phyloP scores from a whole-genome alignment of 2,888 invertebrate species.

The Blera fallax region DNA sequence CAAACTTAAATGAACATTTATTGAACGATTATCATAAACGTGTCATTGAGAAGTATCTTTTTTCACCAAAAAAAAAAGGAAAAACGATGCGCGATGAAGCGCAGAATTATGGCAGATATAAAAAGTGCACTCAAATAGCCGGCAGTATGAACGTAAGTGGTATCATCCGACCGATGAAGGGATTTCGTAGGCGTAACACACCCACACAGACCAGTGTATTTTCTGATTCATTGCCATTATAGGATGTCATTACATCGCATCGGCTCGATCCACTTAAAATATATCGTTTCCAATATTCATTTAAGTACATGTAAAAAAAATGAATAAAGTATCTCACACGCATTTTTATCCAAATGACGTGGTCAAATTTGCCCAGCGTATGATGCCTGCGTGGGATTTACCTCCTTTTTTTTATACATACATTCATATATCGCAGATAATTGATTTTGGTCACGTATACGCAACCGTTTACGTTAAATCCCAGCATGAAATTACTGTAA shows the following conservation, averaged over 20 bases:
- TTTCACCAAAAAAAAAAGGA: not conserved
- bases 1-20: constrained; percentile 29
- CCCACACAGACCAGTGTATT: not conserved
- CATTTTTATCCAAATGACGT: constrained; percentile 5
- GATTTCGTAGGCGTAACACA: not conserved
- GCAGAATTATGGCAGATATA: constrained; percentile 1
- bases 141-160: not conserved
- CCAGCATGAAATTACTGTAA: not conserved
- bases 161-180: constrained; percentile 12
- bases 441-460: constrained; percentile 32
- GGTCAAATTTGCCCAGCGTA: not conserved
- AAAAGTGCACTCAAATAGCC: not conserved
- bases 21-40: constrained; percentile 47
- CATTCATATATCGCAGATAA: not conserved
- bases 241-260: constrained; percentile 5
- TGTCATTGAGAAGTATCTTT: constrained; percentile 36
- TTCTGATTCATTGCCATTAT: constrained; percentile 19
- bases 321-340: not conserved
- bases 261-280: constrained; percentile 9
- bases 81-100: not conserved
- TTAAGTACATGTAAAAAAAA: constrained; percentile 3
- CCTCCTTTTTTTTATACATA: not conserved
- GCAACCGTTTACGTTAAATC: not conserved
- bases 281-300: constrained; percentile 38
- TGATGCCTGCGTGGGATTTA: not conserved